phyloP scores from a whole-genome alignment of 1,140 invertebrate genomes.

The Sitobion miscanthi region DNA sequence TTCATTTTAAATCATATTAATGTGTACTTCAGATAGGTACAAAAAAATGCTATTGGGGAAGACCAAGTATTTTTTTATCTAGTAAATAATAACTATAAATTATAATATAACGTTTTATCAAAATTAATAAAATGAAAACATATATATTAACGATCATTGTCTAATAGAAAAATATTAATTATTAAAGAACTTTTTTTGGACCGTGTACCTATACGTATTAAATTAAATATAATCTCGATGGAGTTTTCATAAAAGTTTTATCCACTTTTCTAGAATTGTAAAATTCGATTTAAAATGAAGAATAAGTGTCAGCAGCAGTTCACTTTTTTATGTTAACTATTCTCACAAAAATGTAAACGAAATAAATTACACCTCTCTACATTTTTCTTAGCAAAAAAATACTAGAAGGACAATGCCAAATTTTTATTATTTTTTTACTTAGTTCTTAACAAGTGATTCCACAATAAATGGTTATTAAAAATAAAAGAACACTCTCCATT shows the following conservation, averaged over 20 bases:
- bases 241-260: neutral
- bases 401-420: slow-evolving; percentile 26
- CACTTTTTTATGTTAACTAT: neutral
- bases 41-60: too few relatives aligned
- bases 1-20: neutral
- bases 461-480: slow-evolving; percentile 53
- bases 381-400: slow-evolving; percentile 29
- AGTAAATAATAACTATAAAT: neutral
- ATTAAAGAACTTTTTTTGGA: neutral
- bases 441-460: slow-evolving; percentile 22
- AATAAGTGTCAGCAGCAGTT: neutral
- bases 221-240: neutral
- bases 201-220: neutral
- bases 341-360: neutral
- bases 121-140: neutral
- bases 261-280: neutral
- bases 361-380: slow-evolving; percentile 36
- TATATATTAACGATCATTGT: neutral
- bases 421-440: slow-evolving; percentile 41
- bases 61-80: neutral
- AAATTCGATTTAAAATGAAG: neutral
- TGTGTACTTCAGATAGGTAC: too few relatives aligned
- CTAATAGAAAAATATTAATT: neutral
- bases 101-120: neutral
- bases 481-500: slow-evolving; percentile 50